Evolutionary conservation across 2,888 invertebrate genomes (phyloP).

Genomic region (Aplocera efformata): DNA sequence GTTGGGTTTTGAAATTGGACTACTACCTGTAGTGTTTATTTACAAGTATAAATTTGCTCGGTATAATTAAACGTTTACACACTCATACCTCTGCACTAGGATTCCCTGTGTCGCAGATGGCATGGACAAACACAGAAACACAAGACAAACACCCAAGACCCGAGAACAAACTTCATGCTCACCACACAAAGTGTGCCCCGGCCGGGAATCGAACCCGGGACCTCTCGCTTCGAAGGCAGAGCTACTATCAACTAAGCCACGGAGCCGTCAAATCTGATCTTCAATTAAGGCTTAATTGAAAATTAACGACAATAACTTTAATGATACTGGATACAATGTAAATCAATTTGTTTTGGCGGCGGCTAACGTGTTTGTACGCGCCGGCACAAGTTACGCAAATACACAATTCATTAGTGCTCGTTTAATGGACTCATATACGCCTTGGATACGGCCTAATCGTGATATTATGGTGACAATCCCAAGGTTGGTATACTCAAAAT

Average conservation of each 20-base stretch:
- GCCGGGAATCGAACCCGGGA: no score
- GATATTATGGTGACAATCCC: slow-evolving; percentile 16
- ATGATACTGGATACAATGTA: slow-evolving; percentile 9
- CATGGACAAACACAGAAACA: no score
- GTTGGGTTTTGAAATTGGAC: no score
- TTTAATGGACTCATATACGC: slow-evolving; percentile 8
- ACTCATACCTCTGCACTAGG: no score
- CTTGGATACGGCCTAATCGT: slow-evolving; percentile 20
- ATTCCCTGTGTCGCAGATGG: no score
- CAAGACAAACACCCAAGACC: no score
- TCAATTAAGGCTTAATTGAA: slow-evolving; percentile 31
- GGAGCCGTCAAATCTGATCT: no score
- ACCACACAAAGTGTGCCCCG: no score
- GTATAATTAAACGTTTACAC: slow-evolving; percentile 42
- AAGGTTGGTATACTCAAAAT: slow-evolving; percentile 16
- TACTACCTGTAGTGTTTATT: no score
- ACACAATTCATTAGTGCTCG: slow-evolving; percentile 22
- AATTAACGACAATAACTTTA: slow-evolving; percentile 8
- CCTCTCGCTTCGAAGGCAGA: no score
- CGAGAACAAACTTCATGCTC: no score
- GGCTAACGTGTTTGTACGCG: slow-evolving; percentile 16
- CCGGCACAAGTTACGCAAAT: slow-evolving; percentile 19
- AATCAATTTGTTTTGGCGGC: slow-evolving; percentile 21
- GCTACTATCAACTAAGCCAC: no score
- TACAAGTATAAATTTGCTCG: slow-evolving; percentile 3